Evolutionary conservation across 2,113 vertebrate species (phyloP).

Genomic region (Propithecus coquereli): DNA sequence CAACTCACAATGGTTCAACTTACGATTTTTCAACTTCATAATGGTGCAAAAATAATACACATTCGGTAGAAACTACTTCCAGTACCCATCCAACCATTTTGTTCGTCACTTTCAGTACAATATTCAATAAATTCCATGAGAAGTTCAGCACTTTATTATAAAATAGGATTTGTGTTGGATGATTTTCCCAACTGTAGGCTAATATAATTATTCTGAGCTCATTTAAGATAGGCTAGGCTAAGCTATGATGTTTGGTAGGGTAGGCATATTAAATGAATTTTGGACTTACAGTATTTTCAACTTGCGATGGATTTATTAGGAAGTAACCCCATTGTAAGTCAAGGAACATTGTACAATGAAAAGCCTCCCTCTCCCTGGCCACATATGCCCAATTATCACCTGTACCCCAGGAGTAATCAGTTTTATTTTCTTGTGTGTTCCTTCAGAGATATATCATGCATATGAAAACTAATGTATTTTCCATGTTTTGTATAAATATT

Average conservation of each 20-base stretch:
- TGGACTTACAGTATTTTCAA: not conserved
- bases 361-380: not conserved
- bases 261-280: not conserved
- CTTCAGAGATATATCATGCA: not conserved
- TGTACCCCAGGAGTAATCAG: not conserved
- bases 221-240: not conserved
- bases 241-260: not conserved
- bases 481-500: not conserved
- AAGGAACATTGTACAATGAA: not conserved
- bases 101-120: not conserved
- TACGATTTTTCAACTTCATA: not conserved
- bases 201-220: not conserved
- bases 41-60: not conserved
- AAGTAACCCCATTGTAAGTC: not conserved
- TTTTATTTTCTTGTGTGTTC: not conserved
- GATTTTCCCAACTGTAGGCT: not conserved
- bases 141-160: not conserved
- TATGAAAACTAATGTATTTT: not conserved
- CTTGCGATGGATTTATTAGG: not conserved
- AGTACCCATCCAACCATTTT: not conserved
- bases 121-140: not conserved
- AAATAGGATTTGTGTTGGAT: not conserved
- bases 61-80: not conserved
- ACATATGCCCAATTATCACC: not conserved
- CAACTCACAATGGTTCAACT: not conserved